phyloP scores from a whole-genome alignment of 2,888 invertebrate species.

The Cephus nigrinus region DNA sequence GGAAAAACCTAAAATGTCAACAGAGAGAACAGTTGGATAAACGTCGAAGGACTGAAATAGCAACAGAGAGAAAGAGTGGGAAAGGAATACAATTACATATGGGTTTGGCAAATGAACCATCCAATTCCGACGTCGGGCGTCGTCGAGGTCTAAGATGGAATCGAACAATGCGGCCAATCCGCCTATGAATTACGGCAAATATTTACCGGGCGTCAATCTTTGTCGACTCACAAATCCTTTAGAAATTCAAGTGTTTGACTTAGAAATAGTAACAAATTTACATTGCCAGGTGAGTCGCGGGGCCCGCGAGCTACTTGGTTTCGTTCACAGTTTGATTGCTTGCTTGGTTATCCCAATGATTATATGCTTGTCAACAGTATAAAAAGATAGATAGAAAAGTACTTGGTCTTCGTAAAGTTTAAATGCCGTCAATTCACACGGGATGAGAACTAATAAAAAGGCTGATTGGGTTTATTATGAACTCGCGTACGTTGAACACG shows the following conservation, averaged over 20 bases:
- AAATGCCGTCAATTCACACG: not conserved
- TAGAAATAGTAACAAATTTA: slow-evolving; percentile 47
- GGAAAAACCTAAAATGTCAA: not conserved
- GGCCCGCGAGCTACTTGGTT: not conserved
- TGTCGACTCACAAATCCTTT: slow-evolving; percentile 30
- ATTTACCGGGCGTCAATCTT: slow-evolving; percentile 43
- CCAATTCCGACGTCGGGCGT: not conserved
- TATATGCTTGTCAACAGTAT: not conserved
- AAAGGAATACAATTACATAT: not conserved
- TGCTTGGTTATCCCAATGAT: not conserved
- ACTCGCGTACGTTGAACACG: not conserved
- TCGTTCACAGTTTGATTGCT: not conserved
- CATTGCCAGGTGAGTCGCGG: slow-evolving; percentile 29
- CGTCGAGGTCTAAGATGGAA: not conserved
- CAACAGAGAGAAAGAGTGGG: not conserved
- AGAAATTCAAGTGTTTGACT: slow-evolving; percentile 42
- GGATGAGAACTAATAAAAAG: not conserved
- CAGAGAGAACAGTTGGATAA: not conserved
- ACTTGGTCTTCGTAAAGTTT: not conserved
- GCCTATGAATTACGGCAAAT: slow-evolving; percentile 45
- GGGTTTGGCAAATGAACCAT: not conserved
- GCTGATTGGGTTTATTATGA: not conserved
- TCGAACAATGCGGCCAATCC: slow-evolving; percentile 31
- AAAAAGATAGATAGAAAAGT: not conserved
- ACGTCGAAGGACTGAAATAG: not conserved